Evolutionary conservation across 1,140 invertebrate genomes (phyloP).

Genomic region (Achroia grisella): DNA sequence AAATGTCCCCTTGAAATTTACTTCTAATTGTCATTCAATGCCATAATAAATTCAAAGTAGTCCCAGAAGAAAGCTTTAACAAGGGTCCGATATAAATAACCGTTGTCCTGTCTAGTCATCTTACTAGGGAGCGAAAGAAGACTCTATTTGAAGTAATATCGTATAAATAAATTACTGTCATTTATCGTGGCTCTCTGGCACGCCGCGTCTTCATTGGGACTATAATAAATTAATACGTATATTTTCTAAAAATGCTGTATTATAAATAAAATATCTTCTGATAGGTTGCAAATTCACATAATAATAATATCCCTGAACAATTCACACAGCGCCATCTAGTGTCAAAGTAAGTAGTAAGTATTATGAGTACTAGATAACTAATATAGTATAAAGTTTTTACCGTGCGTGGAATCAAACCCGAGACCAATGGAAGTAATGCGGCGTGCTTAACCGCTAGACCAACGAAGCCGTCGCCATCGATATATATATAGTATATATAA

Average conservation of each 20-base stretch:
- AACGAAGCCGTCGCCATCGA: too few species aligned
- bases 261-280: conserved; percentile 10
- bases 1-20: background rate
- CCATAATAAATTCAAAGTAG: conserved; percentile 27
- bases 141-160: conserved; percentile 35
- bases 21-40: conserved; percentile 4
- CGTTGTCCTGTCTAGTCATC: conserved; percentile 30
- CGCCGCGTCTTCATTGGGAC: conserved; percentile 14
- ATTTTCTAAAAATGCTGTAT: conserved; percentile 20
- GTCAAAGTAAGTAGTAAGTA: too few species aligned
- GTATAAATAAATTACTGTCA: conserved; percentile 44
- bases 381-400: too few species aligned
- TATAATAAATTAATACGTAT: conserved; percentile 27
- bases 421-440: too few species aligned
- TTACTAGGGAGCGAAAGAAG: conserved; percentile 33
- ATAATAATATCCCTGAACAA: too few species aligned
- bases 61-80: conserved; percentile 31
- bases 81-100: conserved; percentile 42
- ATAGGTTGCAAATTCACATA: conserved; percentile 5
- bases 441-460: too few species aligned
- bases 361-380: too few species aligned
- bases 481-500: too few species aligned
- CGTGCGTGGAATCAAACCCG: too few species aligned
- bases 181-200: conserved; percentile 24
- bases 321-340: too few species aligned